phyloP scores from a whole-genome alignment of 2,888 invertebrate species.

The Chrysolina oricalcia region DNA sequence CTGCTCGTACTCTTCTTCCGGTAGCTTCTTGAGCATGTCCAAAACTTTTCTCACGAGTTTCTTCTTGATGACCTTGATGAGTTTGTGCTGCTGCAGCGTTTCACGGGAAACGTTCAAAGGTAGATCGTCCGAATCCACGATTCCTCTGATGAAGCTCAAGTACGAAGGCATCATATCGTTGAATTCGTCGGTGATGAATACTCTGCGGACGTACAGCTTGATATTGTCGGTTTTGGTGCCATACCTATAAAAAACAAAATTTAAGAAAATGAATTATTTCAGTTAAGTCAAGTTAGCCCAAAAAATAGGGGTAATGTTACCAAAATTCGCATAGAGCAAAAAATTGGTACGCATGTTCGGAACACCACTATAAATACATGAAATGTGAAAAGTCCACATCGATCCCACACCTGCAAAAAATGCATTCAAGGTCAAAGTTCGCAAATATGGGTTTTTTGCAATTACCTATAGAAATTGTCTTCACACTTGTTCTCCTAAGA shows the following conservation, averaged over 20 bases:
- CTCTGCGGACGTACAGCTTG: conserved; percentile 96
- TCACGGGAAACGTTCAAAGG: conserved; percentile 98
- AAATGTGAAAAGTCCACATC: too few relatives aligned
- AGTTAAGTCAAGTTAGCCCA: too few relatives aligned
- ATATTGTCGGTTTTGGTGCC: conserved; percentile 96
- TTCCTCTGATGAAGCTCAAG: conserved; percentile 94
- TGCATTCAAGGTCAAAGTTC: too few relatives aligned
- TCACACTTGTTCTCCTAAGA: too few relatives aligned
- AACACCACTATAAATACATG: too few relatives aligned
- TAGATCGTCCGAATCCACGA: conserved; percentile 98
- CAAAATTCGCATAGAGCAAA: too few relatives aligned
- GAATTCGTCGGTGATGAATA: conserved; percentile 99
- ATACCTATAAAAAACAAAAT: conserved; percentile 77
- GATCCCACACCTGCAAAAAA: too few relatives aligned
- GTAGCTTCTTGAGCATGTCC: conserved; percentile 98
- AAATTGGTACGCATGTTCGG: too few relatives aligned
- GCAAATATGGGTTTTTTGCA: too few relatives aligned
- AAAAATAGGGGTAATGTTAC: too few relatives aligned
- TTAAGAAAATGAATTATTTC: too few relatives aligned
- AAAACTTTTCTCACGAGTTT: conserved; percentile 96
- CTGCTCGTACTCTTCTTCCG: conserved; percentile 88
- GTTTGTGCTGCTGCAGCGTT: conserved; percentile 98
- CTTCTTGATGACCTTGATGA: conserved; percentile 96
- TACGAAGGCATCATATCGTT: conserved; percentile 99
- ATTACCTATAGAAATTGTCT: too few relatives aligned